Evolutionary conservation across 23 tunicate species (phyloP), one percentile per base, ranked within the genome.

Genomic region (Diplosoma virens): DNA sequence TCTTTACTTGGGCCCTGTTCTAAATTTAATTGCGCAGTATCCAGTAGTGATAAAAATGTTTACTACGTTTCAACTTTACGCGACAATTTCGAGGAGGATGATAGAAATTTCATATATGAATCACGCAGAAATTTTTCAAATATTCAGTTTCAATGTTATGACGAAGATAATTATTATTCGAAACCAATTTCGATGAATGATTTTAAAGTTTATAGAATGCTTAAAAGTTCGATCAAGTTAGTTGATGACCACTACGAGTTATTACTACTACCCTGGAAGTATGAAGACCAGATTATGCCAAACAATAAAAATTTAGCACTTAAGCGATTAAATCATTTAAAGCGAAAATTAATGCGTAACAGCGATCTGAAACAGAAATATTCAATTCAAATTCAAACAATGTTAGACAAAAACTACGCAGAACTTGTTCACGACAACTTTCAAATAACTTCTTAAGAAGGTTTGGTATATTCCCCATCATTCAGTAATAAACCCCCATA

Each of bases 251-350:
- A 67, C 25, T 67, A 30, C 34, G 11, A 67, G 23, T 32, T 67
- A n/a, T n/a, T n/a, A 1, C 73, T 1, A n/a, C 47, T 67, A 16
- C 73, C 73, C 47, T 67, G 73, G 73, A 6, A 24, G 11, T 48
- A 67, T 11, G 73, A 67, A 47, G n/a, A 67, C 14, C 73, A 67
- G 34, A 67, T 67, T 30, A n/a, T 67, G 22, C 73, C 73, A 26
- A 48, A 67, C 25, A 67, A 33, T 11, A 47, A 22, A 1, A 67
- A 32, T 17, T 33, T 67, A 48, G 73, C 73, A 1, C 33, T 1
- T 1, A 32, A 2, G 35, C 73, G 73, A 3, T 32, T 67, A 1
- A 32, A 26, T 25, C 24, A 48, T 14, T 26, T 67, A 33, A 67
- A 67, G 73, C 46, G 47, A 16, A 31, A 48, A 2, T 48, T 67